Evolutionary conservation across 1,140 invertebrate genomes (phyloP).

Genomic region (Listronotus oregonensis): DNA sequence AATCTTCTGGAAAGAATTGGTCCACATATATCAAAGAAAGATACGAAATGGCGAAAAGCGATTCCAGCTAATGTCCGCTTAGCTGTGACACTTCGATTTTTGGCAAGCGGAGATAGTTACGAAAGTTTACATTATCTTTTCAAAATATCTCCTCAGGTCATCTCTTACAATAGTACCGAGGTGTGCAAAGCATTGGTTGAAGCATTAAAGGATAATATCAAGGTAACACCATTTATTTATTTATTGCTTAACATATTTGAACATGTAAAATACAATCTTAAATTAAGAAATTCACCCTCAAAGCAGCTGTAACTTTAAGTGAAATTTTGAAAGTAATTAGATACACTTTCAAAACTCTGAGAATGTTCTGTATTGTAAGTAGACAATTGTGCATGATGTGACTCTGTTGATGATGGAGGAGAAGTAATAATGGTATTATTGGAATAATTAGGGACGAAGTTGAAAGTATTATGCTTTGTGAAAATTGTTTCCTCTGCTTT

Average conservation of each 20-base stretch:
- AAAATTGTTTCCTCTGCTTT: too few relatives aligned
- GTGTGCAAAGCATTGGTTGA: slow-evolving; percentile 19
- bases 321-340: too few relatives aligned
- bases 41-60: slow-evolving; percentile 38
- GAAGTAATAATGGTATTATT: too few relatives aligned
- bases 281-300: neutral
- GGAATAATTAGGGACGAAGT: too few relatives aligned
- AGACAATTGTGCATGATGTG: too few relatives aligned
- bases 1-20: slow-evolving; percentile 12
- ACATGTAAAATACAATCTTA: too few relatives aligned
- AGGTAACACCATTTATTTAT: slow-evolving; percentile 8
- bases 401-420: too few relatives aligned
- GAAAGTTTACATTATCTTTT: slow-evolving; percentile 47
- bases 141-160: slow-evolving; percentile 45
- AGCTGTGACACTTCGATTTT: slow-evolving; percentile 47
- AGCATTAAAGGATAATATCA: slow-evolving; percentile 9
- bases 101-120: slow-evolving; percentile 45
- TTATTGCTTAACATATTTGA: too few relatives aligned
- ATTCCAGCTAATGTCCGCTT: slow-evolving; percentile 44
- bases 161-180: slow-evolving; percentile 39
- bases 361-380: too few relatives aligned
- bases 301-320: too few relatives aligned
- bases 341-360: too few relatives aligned
- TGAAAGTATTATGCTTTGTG: too few relatives aligned
- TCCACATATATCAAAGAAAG: slow-evolving; percentile 29